phyloP scores from a whole-genome alignment of 1,140 invertebrate genomes.

The Neotoxoptera formosana region DNA sequence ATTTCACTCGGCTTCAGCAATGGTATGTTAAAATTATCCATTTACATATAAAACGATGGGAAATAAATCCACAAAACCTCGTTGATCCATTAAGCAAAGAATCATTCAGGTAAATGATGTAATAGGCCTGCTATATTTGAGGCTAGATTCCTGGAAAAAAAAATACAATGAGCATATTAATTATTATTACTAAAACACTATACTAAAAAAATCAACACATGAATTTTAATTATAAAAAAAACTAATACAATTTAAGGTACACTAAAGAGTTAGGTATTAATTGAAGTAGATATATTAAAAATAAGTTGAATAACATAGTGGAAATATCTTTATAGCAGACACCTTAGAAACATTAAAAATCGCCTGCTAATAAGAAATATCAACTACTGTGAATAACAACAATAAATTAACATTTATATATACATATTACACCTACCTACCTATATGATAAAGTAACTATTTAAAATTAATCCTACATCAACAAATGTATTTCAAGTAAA shows the following conservation, averaged over 20 bases:
- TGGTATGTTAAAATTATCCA: slow-evolving; percentile 45
- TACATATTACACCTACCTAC: not conserved
- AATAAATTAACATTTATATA: not conserved
- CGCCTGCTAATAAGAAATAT: not conserved
- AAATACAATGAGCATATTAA: not conserved
- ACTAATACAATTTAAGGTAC: not conserved
- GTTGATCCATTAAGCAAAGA: slow-evolving; percentile 49
- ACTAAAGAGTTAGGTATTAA: not conserved
- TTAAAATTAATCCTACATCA: not conserved
- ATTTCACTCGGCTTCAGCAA: slow-evolving; percentile 44
- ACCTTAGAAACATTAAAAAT: slow-evolving; percentile 23
- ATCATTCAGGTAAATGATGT: slow-evolving; percentile 27
- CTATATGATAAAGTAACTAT: not conserved
- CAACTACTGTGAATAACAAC: not conserved
- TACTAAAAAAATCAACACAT: not conserved
- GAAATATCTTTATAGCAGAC: not conserved
- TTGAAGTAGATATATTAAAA: not conserved
- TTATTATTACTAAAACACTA: not conserved
- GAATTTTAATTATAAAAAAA: not conserved
- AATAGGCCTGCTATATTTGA: slow-evolving; percentile 25
- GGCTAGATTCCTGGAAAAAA: slow-evolving; percentile 46
- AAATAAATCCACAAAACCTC: slow-evolving; percentile 43
- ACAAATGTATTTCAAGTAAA: not conserved
- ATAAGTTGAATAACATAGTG: not conserved
- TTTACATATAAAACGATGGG: slow-evolving; percentile 49